Evolutionary conservation across 2,888 invertebrate genomes (phyloP), one percentile per base, ranked within the genome.

Genomic region (Scaptomyza cyrtandrae): DNA sequence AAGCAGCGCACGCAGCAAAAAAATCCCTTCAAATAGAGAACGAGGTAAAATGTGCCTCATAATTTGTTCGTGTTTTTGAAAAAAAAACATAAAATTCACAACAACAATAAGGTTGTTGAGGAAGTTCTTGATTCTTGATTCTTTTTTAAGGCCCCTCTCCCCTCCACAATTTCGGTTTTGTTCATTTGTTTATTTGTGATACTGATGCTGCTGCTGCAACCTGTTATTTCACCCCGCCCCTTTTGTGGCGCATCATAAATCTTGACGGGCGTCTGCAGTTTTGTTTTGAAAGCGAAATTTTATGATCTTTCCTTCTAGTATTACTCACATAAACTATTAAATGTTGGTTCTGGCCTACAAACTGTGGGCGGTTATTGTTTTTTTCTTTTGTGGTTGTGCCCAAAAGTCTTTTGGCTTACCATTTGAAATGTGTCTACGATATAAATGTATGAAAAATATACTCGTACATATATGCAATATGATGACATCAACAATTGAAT

Each of bases 281-380:
- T 49, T 70, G 57, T 75, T 77, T 67, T 57, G 59, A 72, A 77
- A 77, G 49, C 66, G 45, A 59, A 68, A 68, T 75, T 86, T 84
- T 84, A 83, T 83, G 56, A 59, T 35, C 50, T 58, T 64, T 81
- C n/a, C n/a, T 61, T 84, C 78, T 83, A 80, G 74, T 65, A 80
- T 80, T 86, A 76, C 67, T 49, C 52, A 60, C 54, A 60, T 55
- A 75, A 67, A 44, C 83, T 71, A 82, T 82, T 85, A 71, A 81
- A 81, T 65, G 11, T n/a, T 11, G 43, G 37, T 67, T 71, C 43
- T 56, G 69, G 71, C 63, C 78, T 41, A 79, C 67, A 69, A 64
- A 57, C 27, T 75, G 82, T 80, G 80, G 86, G 81, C 80, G 78
- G 69, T 75, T 80, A 66, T 80, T 86, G 78, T 83, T 71, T 71